phyloP scores from a whole-genome alignment of 1,140 invertebrate species.

The Charaxes varanes region DNA sequence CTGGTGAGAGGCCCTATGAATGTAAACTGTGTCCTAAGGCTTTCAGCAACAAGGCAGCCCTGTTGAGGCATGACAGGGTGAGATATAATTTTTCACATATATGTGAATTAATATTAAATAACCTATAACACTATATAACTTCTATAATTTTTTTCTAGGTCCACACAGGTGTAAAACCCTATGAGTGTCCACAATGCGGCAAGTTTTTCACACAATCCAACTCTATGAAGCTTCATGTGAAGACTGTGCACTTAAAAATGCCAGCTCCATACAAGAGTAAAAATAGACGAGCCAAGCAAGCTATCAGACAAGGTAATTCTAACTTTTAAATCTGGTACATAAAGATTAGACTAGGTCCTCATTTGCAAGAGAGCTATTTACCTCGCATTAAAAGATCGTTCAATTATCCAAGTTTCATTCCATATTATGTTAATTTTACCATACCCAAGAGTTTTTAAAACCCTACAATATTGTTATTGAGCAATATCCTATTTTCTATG shows the following conservation, averaged over 20 bases:
- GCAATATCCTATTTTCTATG: no score
- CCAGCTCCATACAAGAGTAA: constrained; percentile 46
- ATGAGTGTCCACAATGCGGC: constrained; percentile 84
- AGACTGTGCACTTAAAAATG: constrained; percentile 45
- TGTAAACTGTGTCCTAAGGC: constrained; percentile 43
- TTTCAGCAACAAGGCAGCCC: constrained; percentile 45
- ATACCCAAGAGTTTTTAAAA: no score
- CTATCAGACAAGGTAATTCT: constrained; percentile 8
- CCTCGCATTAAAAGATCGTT: no score
- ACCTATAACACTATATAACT: constrained; percentile 1
- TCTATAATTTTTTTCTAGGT: constrained; percentile 31
- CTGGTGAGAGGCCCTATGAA: constrained; percentile 46
- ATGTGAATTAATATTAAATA: no score
- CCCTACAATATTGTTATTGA: no score
- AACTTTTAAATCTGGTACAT: no score
- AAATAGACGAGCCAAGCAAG: constrained; percentile 17
- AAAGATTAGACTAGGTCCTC: no score
- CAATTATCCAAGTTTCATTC: no score
- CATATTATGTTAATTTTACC: no score
- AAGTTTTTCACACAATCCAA: constrained; percentile 88
- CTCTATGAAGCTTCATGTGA: constrained; percentile 75
- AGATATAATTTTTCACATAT: constrained; percentile 14
- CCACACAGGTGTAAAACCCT: constrained; percentile 82
- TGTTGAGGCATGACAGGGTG: constrained; percentile 43
- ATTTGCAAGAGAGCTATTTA: no score